Evolutionary conservation across 2,113 vertebrate species (phyloP).

Genomic region (Paramisgurnus dabryanus): DNA sequence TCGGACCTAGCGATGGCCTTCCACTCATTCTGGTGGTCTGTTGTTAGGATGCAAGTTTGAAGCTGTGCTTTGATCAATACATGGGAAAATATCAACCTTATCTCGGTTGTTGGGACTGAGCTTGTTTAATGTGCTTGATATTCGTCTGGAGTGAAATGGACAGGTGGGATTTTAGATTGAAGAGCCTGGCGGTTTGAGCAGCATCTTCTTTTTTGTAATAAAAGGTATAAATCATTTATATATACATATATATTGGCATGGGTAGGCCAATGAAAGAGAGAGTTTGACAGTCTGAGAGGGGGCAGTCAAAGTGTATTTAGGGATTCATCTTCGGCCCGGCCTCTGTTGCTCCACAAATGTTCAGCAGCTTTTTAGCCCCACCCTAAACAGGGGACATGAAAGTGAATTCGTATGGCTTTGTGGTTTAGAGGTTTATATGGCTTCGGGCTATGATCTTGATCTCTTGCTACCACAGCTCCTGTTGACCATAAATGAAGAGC

Average conservation of each 20-base stretch:
- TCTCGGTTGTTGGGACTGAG: neutral
- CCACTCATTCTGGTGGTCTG: conserved; percentile 63
- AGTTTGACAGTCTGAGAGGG: conserved; percentile 20
- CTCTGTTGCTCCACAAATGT: conserved; percentile 54
- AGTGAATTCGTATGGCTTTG: conserved; percentile 53
- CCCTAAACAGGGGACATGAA: conserved; percentile 44
- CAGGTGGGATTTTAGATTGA: neutral
- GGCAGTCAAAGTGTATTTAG: conserved; percentile 55
- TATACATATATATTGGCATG: conserved; percentile 35
- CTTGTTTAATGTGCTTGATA: neutral
- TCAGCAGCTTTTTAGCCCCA: conserved; percentile 56
- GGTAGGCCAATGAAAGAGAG: conserved; percentile 9
- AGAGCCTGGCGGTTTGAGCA: neutral
- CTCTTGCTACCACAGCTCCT: conserved; percentile 53
- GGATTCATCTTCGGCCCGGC: conserved; percentile 49
- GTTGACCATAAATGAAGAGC: conserved; percentile 39
- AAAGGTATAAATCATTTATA: conserved; percentile 32
- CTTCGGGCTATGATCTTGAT: conserved; percentile 56
- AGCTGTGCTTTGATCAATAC: conserved; percentile 2
- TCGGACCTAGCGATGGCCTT: conserved; percentile 63
- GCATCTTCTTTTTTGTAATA: too few species aligned
- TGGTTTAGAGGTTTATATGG: conserved; percentile 64
- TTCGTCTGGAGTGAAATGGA: neutral
- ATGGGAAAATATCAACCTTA: neutral
- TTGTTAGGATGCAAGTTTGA: conserved; percentile 33